These are phyloP conservation scores for Pyrochroa serraticornis DNA, from an alignment of 2,888 invertebrate species.

Conservation along the genomic window DNA sequence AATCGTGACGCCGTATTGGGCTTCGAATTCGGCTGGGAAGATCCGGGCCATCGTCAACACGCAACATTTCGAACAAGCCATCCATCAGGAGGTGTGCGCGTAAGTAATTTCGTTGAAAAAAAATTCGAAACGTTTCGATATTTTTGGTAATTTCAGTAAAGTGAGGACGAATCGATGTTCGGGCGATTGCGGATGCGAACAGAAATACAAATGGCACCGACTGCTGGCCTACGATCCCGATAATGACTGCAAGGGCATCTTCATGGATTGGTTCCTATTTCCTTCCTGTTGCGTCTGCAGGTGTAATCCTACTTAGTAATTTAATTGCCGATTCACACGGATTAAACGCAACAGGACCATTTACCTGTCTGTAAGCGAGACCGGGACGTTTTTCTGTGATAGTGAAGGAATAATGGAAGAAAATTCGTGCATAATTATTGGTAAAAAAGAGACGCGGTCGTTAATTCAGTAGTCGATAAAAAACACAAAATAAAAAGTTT, in stretches of 20 bases:
- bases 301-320: constrained; percentile 52
- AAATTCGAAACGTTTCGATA: background rate
- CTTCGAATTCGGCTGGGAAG: constrained; percentile 89
- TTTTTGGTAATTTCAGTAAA: constrained; percentile 65
- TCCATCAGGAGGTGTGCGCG: constrained; percentile 94
- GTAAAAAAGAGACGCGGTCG: too few species aligned
- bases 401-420: background rate
- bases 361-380: background rate
- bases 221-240: constrained; percentile 89
- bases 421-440: background rate
- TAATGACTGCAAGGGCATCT: constrained; percentile 91
- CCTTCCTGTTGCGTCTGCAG: constrained; percentile 92
- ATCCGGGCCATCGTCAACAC: constrained; percentile 91
- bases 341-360: background rate
- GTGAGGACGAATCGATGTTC: constrained; percentile 79
- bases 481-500: too few species aligned
- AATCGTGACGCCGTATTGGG: constrained; percentile 94
- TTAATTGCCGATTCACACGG: background rate
- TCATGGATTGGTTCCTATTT: constrained; percentile 94
- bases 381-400: background rate
- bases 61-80: constrained; percentile 93
- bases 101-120: constrained; percentile 59
- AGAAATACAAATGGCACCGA: constrained; percentile 87
- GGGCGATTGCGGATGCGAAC: constrained; percentile 89
- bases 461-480: too few species aligned